Percentiles rank a stretch among this genome's conserved stretches.
Evolutionary conservation across 2,888 invertebrate genomes (phyloP).

Genomic region (Pogonocherus hispidulus): DNA sequence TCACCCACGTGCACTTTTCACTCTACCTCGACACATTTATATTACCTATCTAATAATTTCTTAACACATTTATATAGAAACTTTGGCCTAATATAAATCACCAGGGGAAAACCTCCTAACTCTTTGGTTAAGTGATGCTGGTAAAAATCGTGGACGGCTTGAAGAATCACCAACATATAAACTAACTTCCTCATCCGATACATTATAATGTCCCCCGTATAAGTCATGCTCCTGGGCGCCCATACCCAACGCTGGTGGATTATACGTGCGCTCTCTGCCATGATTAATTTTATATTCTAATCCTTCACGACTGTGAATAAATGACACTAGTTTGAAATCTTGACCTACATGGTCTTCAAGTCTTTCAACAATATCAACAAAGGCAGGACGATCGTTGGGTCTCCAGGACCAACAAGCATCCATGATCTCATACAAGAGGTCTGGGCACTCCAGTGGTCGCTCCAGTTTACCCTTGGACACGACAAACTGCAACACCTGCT

Average conservation of each 20-base stretch:
- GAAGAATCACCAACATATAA: slow-evolving; percentile 51
- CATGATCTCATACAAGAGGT: slow-evolving; percentile 77
- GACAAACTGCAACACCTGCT: slow-evolving; percentile 74
- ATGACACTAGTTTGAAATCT: slow-evolving; percentile 74
- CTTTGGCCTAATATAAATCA: slow-evolving; percentile 29
- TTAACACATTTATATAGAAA: neutral
- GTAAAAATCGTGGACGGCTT: slow-evolving; percentile 52
- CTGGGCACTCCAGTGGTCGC: slow-evolving; percentile 77
- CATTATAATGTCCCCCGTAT: slow-evolving; percentile 54
- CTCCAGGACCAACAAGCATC: slow-evolving; percentile 77
- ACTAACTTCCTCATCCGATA: slow-evolving; percentile 58
- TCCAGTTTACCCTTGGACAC: slow-evolving; percentile 73
- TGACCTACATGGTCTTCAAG: slow-evolving; percentile 72
- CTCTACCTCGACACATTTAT: neutral
- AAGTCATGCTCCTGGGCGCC: slow-evolving; percentile 41
- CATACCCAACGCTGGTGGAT: slow-evolving; percentile 58
- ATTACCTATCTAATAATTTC: neutral
- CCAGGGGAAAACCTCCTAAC: slow-evolving; percentile 26
- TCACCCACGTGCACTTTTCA: neutral
- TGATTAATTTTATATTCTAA: slow-evolving; percentile 67
- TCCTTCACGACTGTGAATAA: slow-evolving; percentile 76
- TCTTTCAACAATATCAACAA: slow-evolving; percentile 73
- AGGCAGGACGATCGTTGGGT: slow-evolving; percentile 76
- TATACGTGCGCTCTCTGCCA: slow-evolving; percentile 55
- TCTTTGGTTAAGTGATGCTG: slow-evolving; percentile 55